phyloP scores from a whole-genome alignment of 2,113 vertebrate genomes.

The Gadus chalcogrammus region DNA sequence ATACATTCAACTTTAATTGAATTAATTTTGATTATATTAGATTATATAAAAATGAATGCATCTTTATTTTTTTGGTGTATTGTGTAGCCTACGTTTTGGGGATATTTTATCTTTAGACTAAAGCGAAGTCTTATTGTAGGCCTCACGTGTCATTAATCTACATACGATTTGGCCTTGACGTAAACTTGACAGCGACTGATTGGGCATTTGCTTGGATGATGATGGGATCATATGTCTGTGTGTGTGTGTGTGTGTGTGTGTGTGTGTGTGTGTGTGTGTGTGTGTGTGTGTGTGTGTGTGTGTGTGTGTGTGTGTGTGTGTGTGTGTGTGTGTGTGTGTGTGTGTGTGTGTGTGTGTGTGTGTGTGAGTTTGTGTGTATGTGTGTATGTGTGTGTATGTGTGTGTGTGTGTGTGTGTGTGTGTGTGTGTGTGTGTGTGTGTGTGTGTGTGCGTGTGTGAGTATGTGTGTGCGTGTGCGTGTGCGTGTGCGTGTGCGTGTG shows the following conservation, averaged over 20 bases:
- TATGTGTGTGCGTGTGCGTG: too few species aligned
- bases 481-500: slow-evolving; percentile 9
- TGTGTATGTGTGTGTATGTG: neutral
- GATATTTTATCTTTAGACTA: too few species aligned
- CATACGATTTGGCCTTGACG: slow-evolving; percentile 60
- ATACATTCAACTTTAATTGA: too few species aligned
- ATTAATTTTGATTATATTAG: too few species aligned
- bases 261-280: too few species aligned
- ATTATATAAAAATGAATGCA: too few species aligned
- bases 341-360: neutral
- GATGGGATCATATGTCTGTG: slow-evolving; percentile 11
- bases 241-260: too few species aligned
- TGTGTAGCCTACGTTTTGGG: too few species aligned
- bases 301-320: too few species aligned
- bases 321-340: slow-evolving; percentile 6
- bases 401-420: neutral
- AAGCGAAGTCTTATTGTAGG: slow-evolving; percentile 36
- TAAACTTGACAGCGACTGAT: slow-evolving; percentile 60
- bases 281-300: too few species aligned
- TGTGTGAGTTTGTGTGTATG: neutral
- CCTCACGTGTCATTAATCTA: slow-evolving; percentile 65
- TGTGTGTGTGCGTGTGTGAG: too few species aligned
- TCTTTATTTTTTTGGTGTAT: slow-evolving; percentile 22
- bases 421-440: too few species aligned
- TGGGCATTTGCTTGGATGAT: slow-evolving; percentile 48